Conservation (phyloP, 2,797 vertebrate genomes). For the Molossus alvarezi region DNA sequence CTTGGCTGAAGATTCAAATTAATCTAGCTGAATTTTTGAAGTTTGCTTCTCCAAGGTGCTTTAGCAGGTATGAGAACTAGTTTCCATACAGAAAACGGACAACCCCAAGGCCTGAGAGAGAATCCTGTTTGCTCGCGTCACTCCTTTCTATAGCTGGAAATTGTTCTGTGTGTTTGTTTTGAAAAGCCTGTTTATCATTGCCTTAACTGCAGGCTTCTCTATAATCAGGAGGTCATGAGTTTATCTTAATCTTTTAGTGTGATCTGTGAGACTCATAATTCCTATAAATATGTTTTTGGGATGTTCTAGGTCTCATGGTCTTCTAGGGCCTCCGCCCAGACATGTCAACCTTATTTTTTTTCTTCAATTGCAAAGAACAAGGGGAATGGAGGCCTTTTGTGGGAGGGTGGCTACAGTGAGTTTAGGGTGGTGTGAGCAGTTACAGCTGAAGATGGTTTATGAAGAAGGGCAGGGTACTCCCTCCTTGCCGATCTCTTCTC, state of each 20-base stretch:
- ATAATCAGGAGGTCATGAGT: background rate
- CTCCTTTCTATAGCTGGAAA: background rate
- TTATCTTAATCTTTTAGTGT: constrained; percentile 2
- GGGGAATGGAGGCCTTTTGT: background rate
- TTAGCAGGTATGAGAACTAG: background rate
- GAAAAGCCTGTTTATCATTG: background rate
- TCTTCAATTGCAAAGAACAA: background rate
- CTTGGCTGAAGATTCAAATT: background rate
- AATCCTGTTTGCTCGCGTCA: background rate
- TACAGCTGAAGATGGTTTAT: background rate
- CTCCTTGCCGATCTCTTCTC: background rate
- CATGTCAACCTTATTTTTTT: background rate
- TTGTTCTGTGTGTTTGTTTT: background rate
- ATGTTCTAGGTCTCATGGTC: background rate
- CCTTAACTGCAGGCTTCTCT: background rate
- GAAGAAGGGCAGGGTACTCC: background rate
- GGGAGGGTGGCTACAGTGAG: background rate
- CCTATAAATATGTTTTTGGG: background rate
- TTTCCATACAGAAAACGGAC: background rate
- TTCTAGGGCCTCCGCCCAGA: background rate
- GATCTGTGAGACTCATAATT: background rate
- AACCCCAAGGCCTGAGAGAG: background rate
- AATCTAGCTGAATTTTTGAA: background rate
- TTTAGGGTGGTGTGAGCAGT: background rate
- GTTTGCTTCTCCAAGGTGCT: background rate